Base-by-base conservation (phyloP, 2,797 vertebrate species). In the Pristis pectinata region DNA sequence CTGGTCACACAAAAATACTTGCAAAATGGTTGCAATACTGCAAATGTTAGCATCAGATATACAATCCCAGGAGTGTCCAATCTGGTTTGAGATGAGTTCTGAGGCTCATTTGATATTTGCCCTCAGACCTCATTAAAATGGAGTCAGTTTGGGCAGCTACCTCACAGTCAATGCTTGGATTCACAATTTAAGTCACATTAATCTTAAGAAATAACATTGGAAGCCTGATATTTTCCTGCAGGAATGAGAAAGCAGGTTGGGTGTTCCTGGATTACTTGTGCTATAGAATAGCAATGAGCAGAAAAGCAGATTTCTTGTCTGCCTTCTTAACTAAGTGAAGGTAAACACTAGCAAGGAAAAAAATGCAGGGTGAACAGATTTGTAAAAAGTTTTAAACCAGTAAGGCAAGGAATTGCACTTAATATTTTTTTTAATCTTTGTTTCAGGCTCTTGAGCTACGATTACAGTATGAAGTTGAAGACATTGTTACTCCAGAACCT, bases 401-500 rank as follows among this genome's bases (percentile, higher is more conserved):
- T 59, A 53, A 79, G 9, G 41, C 22, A 34, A 79, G 27, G 56
- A 83, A 44, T 64, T 53, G 77, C 59, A 59, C 34, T 34, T 72
- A 56, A 67, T 72, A 53, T 74, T 74, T n/a, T 49, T 3, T 56
- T 56, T 3, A 77, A 89, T 59, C 96, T 96, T 96, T 96, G 59
- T 95, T 95, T 95, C 95, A 99, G 99, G 98, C 98, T 61, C 96
- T 99, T 96, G 98, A 99, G 91, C 97, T 99, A 95, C 98, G 98
- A 94, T 97, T 99, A 96, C 98, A 98, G 94, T 98, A 97, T 82
- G 99, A 99, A 95, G 95, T 97, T 10, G 98, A 99, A 96, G 98
- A 99, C 80, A 97, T 98, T 95, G 98, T 99, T 95, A 98, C 98
- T 87, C 98, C 99, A 0, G 98, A 99, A 96, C 97, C 97, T 64